These are phyloP conservation scores for Oncorhynchus keta DNA, from an alignment of 2,113 vertebrate species.

Conservation along the genomic window DNA sequence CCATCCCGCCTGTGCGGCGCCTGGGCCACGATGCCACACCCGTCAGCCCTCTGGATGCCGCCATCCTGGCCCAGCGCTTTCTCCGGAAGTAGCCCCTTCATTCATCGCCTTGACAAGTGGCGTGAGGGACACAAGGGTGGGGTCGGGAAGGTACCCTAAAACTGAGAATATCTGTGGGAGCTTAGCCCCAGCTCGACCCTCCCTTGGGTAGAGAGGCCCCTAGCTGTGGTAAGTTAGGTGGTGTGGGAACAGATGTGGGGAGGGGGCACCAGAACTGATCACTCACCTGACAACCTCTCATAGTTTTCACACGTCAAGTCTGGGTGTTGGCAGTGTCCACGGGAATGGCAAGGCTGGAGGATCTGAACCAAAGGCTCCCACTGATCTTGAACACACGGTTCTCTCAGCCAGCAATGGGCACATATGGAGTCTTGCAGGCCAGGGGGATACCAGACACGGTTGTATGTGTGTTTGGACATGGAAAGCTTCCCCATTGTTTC, in stretches of 20 bases:
- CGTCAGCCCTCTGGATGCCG: conserved; percentile 92
- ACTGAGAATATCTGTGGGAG: not conserved
- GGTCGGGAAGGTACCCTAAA: not conserved
- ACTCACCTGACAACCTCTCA: conserved; percentile 16
- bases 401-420: too few relatives aligned
- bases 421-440: too few relatives aligned
- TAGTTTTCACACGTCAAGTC: conserved; percentile 27
- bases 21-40: conserved; percentile 95
- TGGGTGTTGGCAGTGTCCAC: conserved; percentile 19
- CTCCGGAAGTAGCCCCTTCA: conserved; percentile 82
- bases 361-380: conserved; percentile 54
- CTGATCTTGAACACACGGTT: not conserved
- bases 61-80: conserved; percentile 93
- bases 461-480: too few relatives aligned
- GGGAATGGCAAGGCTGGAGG: conserved; percentile 33
- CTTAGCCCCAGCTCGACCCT: not conserved
- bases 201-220: not conserved
- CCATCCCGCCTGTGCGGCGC: conserved; percentile 88
- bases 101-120: conserved; percentile 11
- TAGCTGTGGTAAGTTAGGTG: conserved; percentile 11
- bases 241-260: conserved; percentile 16
- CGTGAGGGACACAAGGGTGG: not conserved
- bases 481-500: not conserved
- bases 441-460: too few relatives aligned
- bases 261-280: conserved; percentile 34